Evolutionary conservation across 2,888 invertebrate species (phyloP), one percentile per base, ranked within the genome.

Genomic region (Ichneumoninae sp.): DNA sequence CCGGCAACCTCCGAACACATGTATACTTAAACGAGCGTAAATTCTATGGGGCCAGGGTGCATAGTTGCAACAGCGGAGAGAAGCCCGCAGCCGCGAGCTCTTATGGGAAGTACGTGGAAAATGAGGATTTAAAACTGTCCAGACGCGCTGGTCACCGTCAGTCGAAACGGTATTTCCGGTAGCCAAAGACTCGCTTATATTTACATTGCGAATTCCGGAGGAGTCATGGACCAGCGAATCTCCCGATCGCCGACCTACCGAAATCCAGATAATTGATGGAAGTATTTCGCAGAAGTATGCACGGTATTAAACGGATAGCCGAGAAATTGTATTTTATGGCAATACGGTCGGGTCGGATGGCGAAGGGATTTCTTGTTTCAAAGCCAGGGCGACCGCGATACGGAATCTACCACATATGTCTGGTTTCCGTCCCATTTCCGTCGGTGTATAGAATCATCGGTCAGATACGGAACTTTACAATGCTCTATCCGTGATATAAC

Each of bases 241-340:
- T 26, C 30, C 22, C 69, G 50, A 36, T 62, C 16, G 50, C 52
- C 60, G 33, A 47, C 40, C 57, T 22, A 52, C 44, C 68, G 19
- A 62, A 72, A 68, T 62, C 30, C 30, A 84, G 85, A 88, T 89
- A 88, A 89, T 89, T 85, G 89, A 87, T 86, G 89, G 0, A 89
- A 88, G 89, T 89, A 89, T 89, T 89, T 85, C 66, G 47, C 80
- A 75, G 80, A 78, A 89, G 88, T 87, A 89, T 87, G 87, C 88
- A 76, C 68, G 87, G 87, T 88, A 88, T 89, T 88, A 87, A 89
- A 88, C 87, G 87, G 87, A 87, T 88, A 87, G 84, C 82, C 82
- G 69, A 50, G 88, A 86, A 87, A 87, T 88, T 85, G 78, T 87
- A 86, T 88, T 87, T 89, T 87, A 87, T 87, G 84, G 88, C 84